Percentiles rank a stretch among this genome's conserved stretches.
phyloP scores from a whole-genome alignment of 2,797 vertebrate species.

The Sternarchorhynchus goeldii region DNA sequence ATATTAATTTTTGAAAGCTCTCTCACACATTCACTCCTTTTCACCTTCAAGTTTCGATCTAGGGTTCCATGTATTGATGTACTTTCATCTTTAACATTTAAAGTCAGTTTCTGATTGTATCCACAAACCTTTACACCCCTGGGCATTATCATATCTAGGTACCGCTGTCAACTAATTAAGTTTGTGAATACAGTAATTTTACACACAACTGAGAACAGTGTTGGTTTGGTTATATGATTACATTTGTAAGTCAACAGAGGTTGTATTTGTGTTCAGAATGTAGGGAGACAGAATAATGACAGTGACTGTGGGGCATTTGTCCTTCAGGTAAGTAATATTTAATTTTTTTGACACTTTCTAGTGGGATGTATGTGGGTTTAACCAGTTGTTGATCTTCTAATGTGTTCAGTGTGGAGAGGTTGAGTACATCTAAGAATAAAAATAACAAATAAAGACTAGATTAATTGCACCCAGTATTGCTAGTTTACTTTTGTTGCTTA shows the following conservation, averaged over 20 bases:
- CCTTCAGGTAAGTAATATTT: conserved; percentile 80
- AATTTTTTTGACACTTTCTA: neutral
- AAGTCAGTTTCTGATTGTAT: too few relatives aligned
- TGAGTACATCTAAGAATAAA: neutral
- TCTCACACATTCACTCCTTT: too few relatives aligned
- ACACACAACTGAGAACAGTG: neutral
- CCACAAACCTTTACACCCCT: too few relatives aligned
- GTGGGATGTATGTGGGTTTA: neutral
- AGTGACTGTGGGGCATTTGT: conserved; percentile 94
- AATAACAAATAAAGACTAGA: neutral
- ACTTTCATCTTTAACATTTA: too few relatives aligned
- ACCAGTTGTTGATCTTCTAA: neutral
- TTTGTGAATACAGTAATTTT: neutral
- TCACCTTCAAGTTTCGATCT: too few relatives aligned
- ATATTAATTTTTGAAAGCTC: too few relatives aligned
- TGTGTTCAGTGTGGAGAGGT: too few relatives aligned
- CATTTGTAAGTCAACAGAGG: neutral
- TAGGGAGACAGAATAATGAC: conserved; percentile 93
- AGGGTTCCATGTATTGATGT: too few relatives aligned
- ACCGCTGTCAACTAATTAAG: too few relatives aligned
- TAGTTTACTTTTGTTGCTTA: neutral
- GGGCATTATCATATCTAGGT: too few relatives aligned
- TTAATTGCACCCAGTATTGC: neutral
- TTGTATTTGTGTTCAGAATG: conserved; percentile 76
- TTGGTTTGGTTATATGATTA: neutral